Conservation (phyloP, 2,888 invertebrate genomes). For the Zaprionus bogoriensis region DNA sequence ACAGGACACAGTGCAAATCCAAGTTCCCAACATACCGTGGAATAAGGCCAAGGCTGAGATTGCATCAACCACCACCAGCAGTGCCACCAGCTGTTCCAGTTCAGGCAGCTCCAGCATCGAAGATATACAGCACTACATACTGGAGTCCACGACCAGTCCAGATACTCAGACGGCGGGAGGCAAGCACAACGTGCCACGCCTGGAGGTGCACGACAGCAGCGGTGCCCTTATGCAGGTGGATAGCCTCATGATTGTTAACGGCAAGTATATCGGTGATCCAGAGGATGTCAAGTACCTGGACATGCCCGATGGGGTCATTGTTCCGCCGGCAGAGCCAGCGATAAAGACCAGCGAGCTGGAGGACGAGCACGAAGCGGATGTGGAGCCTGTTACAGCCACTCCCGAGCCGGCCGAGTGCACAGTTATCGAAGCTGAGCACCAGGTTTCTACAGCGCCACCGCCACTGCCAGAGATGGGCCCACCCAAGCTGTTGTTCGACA, state of each 20-base stretch:
- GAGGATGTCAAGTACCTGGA: slow-evolving; percentile 82
- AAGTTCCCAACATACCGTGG: slow-evolving; percentile 85
- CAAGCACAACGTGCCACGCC: slow-evolving; percentile 85
- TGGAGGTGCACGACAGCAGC: slow-evolving; percentile 89
- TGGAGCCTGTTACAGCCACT: slow-evolving; percentile 78
- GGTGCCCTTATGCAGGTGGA: slow-evolving; percentile 87
- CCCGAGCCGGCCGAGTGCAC: slow-evolving; percentile 78
- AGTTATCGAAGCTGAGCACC: slow-evolving; percentile 66
- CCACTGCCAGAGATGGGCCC: slow-evolving; percentile 74
- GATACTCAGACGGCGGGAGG: slow-evolving; percentile 79
- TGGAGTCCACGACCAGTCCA: slow-evolving; percentile 83
- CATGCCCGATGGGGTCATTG: slow-evolving; percentile 81
- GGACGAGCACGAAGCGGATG: slow-evolving; percentile 63
- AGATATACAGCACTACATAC: slow-evolving; percentile 83
- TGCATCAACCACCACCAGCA: slow-evolving; percentile 70
- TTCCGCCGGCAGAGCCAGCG: slow-evolving; percentile 62
- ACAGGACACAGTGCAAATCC: slow-evolving; percentile 84
- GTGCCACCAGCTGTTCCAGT: slow-evolving; percentile 81
- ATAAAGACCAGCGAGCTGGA: slow-evolving; percentile 63
- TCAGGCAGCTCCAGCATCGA: slow-evolving; percentile 84
- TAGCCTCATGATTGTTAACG: slow-evolving; percentile 85
- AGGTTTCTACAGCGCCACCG: slow-evolving; percentile 20
- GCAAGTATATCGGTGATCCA: slow-evolving; percentile 83
- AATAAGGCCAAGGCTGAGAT: slow-evolving; percentile 85
- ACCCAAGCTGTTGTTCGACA: slow-evolving; percentile 80